Base-by-base conservation (phyloP, 35 echinoderm and acorn worm genomes). In the Apostichopus parvimensis region DNA sequence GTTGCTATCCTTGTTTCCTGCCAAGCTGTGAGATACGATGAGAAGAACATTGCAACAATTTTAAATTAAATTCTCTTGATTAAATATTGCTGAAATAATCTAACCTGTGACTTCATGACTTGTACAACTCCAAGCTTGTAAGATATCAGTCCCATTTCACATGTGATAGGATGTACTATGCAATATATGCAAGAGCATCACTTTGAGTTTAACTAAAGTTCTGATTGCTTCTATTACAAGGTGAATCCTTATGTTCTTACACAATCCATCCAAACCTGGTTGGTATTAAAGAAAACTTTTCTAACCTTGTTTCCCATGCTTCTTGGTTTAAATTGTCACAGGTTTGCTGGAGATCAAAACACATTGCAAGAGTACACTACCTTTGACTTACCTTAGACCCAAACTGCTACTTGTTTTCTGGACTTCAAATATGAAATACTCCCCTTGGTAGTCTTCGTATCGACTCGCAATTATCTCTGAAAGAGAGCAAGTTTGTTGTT, bases 1-100 rank as follows among this genome's bases (percentile, higher is more conserved):
- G 17, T 78, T 93, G 53, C 88, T 57, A 65, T 96, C 94, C 56
- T 92, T 90, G 75, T 98, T 98, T n/a, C 97, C 97, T 91, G 97
- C 97, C 76, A 98, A 85, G 79, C 94, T 98, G 55, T 78, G 17
- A 78, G 7, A 78, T 5, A 22, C 0, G 8, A 78, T 12, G 20
- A 24, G 34, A 9, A 78, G 8, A 22, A 78, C 71, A 75, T 22
- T 75, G 71, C 14, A 14, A 75, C 71, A 75, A 22, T 0, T 45
- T 45, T 45, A 45, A 45, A 45, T 45, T 45, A 45, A 45, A 45
- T 45, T 45, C 34, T 45, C 34, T 45, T 45, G 34, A 45, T 45
- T 45, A 45, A 45, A 45, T 45, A 45, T 45, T 45, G 34, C 34
- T 45, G 34, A 45, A 45, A 45, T 45, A 45, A 45, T 45, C 34